Evolutionary conservation across 2,888 invertebrate genomes (phyloP), one percentile per base, ranked within the genome.

Genomic region (Eucera pruinosa): DNA sequence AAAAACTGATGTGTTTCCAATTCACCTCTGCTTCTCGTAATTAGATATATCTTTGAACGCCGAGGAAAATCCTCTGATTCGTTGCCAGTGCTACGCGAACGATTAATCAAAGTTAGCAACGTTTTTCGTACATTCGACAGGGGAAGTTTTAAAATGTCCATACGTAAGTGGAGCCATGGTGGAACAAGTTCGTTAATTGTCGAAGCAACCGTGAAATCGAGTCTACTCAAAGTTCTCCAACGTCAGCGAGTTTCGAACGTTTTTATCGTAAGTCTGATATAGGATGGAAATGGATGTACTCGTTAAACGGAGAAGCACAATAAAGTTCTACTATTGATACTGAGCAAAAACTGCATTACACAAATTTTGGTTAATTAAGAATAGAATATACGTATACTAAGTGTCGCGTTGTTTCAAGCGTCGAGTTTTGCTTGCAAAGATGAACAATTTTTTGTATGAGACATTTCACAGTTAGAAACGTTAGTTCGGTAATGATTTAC

Each of bases 221-320:
- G 50, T 74, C 60, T 50, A 33, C 60, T 43, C 48, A 41, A 67
- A 57, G 66, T 65, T 70, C 55, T 73, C 27, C 45, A 58, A 50
- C 65, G 57, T 64, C 39, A 57, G 33, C 52, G 65, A 65, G 41
- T 64, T 45, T 58, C 30, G 36, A 71, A 57, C 27, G 62, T 75
- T 75, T 78, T 64, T 48, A 71, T 62, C 68, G 60, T 43, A 70
- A 76, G 74, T 68, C 79, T 55, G 74, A 85, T 71, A n/a, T 62
- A 55, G 25, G 18, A 60, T 13, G 67, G 47, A 60, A 58, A 62
- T 47, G 57, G 57, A 45, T 64, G 64, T 81, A 81, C 69, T 69
- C 61, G 68, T 80, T 73, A 60, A 69, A 41, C 55, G 79, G 78
- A 64, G 69, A 79, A 79, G 82, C 81, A 85, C 85, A 86, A 85